Percentiles rank a stretch among this genome's conserved stretches.
Conservation (phyloP, 2,113 vertebrate genomes). For the Pelvicachromis taeniatus region DNA sequence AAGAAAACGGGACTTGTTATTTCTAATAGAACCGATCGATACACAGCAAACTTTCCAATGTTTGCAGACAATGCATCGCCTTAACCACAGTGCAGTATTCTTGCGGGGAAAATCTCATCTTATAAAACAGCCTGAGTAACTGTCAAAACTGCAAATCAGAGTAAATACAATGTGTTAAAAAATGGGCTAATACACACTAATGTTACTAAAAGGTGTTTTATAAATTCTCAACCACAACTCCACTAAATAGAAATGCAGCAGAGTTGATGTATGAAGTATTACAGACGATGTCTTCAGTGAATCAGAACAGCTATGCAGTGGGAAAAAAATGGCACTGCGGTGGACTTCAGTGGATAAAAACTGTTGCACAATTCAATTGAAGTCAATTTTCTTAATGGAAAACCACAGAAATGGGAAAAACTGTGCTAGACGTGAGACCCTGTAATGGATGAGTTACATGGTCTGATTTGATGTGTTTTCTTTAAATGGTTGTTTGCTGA, state of each 20-base stretch:
- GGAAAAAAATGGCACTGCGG: fast-evolving
- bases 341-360: neutral
- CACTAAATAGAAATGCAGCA: neutral
- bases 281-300: neutral
- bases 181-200: neutral
- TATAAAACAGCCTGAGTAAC: neutral
- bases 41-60: neutral
- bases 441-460: neutral
- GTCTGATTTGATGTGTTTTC: neutral
- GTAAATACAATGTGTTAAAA: neutral
- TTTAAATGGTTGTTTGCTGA: neutral
- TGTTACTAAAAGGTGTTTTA: neutral
- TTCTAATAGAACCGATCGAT: neutral
- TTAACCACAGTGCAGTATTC: fast-evolving
- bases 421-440: neutral
- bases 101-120: neutral
- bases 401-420: neutral
- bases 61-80: neutral
- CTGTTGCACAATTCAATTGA: neutral
- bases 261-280: neutral
- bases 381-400: neutral
- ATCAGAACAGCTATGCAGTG: fast-evolving
- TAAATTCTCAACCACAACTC: neutral
- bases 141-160: neutral
- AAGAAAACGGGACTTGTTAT: neutral